These are phyloP conservation scores for Parnassius glacialis DNA, from an alignment of 2,888 invertebrate genomes.

Conservation along the genomic window DNA sequence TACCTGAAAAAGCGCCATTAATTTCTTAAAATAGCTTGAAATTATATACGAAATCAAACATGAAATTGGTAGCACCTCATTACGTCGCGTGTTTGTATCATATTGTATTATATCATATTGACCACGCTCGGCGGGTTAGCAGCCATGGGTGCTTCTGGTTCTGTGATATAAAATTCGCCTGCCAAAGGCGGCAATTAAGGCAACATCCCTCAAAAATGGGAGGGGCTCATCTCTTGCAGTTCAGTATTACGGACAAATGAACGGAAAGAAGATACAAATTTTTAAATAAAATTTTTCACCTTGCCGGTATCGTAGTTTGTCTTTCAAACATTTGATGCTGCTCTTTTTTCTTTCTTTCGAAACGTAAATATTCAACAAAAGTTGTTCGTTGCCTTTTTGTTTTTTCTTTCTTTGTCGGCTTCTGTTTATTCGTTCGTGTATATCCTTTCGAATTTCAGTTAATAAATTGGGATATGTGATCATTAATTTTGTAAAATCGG, in stretches of 20 bases:
- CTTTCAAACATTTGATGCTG: conserved; percentile 74
- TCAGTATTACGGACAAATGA: too few relatives aligned
- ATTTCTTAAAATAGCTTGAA: not conserved
- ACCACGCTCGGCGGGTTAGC: too few relatives aligned
- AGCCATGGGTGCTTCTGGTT: too few relatives aligned
- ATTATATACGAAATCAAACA: not conserved
- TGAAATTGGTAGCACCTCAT: too few relatives aligned
- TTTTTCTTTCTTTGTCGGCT: conserved; percentile 47
- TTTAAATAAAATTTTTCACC: conserved; percentile 39
- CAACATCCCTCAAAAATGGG: too few relatives aligned
- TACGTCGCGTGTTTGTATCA: too few relatives aligned
- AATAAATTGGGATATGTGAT: conserved; percentile 70
- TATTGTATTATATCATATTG: too few relatives aligned
- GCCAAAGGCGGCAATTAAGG: too few relatives aligned
- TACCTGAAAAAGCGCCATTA: conserved; percentile 43
- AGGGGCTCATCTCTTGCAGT: too few relatives aligned
- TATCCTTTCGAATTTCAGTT: conserved; percentile 54
- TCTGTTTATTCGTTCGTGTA: conserved; percentile 53
- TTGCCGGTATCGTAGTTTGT: conserved; percentile 68
- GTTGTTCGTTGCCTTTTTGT: conserved; percentile 37
- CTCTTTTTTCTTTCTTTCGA: conserved; percentile 70
- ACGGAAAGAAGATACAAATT: too few relatives aligned
- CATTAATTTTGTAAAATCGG: conserved; percentile 72
- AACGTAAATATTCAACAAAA: conserved; percentile 67
- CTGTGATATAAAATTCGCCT: too few relatives aligned